Evolutionary conservation across 2,888 invertebrate species (phyloP).

Genomic region (Smittia sp.): DNA sequence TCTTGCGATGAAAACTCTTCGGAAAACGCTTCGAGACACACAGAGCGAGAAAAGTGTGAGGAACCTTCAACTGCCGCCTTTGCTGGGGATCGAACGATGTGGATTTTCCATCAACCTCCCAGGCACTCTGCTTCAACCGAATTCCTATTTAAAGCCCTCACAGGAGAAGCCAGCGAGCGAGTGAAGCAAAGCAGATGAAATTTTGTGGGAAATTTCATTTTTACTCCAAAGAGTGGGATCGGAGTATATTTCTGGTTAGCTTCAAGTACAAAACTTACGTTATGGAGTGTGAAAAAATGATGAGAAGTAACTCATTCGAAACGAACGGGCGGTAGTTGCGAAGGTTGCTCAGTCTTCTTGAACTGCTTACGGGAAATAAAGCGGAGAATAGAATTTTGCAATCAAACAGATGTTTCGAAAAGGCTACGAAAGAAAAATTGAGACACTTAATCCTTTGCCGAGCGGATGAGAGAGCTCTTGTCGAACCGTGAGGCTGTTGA

Average conservation of each 20-base stretch:
- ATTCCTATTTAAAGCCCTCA: too few relatives aligned
- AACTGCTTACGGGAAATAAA: background rate
- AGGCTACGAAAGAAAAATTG: background rate
- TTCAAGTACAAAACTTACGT: constrained; percentile 18
- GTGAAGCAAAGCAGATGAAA: too few relatives aligned
- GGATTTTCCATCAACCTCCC: constrained; percentile 22
- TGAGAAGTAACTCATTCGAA: constrained; percentile 33
- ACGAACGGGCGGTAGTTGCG: constrained; percentile 15
- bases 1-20: background rate
- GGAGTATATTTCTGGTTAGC: background rate
- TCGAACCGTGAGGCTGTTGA: background rate
- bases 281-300: constrained; percentile 34
- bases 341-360: constrained; percentile 21
- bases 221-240: background rate
- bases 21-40: too few relatives aligned
- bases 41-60: too few relatives aligned
- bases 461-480: background rate
- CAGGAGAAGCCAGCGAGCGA: too few relatives aligned
- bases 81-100: constrained; percentile 28
- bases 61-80: background rate
- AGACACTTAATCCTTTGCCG: constrained; percentile 11
- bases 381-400: background rate
- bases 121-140: background rate
- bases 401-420: constrained; percentile 22
- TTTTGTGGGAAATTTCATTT: too few relatives aligned